A percentile compares a stretch with the other conserved stretches of the same genome.
Conservation (phyloP, 2,113 vertebrate species). For the Siniperca chuatsi region DNA sequence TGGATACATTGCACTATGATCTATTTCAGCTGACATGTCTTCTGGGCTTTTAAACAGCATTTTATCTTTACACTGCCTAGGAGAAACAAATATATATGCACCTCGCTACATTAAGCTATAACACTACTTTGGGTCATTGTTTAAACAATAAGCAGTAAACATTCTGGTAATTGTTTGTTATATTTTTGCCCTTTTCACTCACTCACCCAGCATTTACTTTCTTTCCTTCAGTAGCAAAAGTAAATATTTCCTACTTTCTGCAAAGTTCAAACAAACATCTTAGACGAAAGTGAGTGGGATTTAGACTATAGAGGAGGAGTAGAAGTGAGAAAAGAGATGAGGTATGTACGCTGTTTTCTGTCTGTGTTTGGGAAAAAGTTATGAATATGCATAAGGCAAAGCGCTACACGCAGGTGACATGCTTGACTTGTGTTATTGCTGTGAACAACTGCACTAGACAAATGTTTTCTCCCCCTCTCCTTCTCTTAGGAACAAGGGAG, state of each 20-base stretch:
- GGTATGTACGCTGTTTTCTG: constrained; percentile 48
- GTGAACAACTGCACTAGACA: constrained; percentile 77
- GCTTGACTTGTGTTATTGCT: constrained; percentile 81
- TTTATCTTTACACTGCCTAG: constrained; percentile 32
- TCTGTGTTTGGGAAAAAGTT: constrained; percentile 60
- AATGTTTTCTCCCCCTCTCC: constrained; percentile 62
- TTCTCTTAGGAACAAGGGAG: constrained; percentile 60
- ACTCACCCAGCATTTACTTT: constrained; percentile 22
- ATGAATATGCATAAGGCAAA: constrained; percentile 86
- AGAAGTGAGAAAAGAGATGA: constrained; percentile 37
- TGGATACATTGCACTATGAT: constrained; percentile 37
- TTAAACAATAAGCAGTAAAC: constrained; percentile 24
- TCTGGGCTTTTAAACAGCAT: constrained; percentile 48
- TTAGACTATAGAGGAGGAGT: constrained; percentile 38
- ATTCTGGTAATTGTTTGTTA: not conserved
- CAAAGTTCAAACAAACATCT: constrained; percentile 73
- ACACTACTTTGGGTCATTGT: not conserved
- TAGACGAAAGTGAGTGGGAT: constrained; percentile 35
- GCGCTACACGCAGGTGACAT: constrained; percentile 80
- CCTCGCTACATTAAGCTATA: not conserved
- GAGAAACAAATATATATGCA: constrained; percentile 30
- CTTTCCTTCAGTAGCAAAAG: constrained; percentile 50
- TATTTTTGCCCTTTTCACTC: constrained; percentile 18
- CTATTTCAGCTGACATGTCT: constrained; percentile 46
- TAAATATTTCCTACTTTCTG: constrained; percentile 63